Evolutionary conservation across 1,140 invertebrate genomes (phyloP).

Genomic region (Carcinoscorpius rotundicauda): DNA sequence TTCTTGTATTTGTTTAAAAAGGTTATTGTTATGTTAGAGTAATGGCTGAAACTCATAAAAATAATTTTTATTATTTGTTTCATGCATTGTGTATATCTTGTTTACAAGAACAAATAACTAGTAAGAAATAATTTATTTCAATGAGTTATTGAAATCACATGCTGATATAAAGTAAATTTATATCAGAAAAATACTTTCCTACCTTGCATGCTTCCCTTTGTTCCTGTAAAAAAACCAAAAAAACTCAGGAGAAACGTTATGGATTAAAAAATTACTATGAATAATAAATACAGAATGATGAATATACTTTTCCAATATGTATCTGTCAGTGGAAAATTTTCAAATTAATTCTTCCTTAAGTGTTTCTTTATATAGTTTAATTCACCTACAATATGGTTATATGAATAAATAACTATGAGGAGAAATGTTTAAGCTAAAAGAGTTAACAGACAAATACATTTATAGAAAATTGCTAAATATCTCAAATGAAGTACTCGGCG

Average conservation of each 20-base stretch:
- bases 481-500: too few relatives aligned
- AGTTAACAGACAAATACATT: too few relatives aligned
- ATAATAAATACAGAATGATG: background rate
- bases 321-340: too few relatives aligned
- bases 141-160: constrained; percentile 1
- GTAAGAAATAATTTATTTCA: background rate
- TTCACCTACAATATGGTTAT: too few relatives aligned
- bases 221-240: constrained; percentile 34
- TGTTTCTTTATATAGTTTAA: too few relatives aligned
- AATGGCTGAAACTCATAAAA: background rate
- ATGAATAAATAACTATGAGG: too few relatives aligned
- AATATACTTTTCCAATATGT: too few relatives aligned
- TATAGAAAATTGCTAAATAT: too few relatives aligned
- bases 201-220: constrained; percentile 59
- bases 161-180: constrained; percentile 5
- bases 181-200: constrained; percentile 25
- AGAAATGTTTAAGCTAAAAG: too few relatives aligned
- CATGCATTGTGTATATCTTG: background rate
- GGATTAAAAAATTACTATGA: background rate
- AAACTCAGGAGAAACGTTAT: background rate
- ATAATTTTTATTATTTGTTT: background rate
- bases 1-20: too few relatives aligned
- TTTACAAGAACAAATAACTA: constrained; percentile 2
- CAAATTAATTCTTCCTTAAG: too few relatives aligned
- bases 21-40: background rate